phyloP scores from a whole-genome alignment of 92 coral and sea anemone species.

The Paramuricea clavata region DNA sequence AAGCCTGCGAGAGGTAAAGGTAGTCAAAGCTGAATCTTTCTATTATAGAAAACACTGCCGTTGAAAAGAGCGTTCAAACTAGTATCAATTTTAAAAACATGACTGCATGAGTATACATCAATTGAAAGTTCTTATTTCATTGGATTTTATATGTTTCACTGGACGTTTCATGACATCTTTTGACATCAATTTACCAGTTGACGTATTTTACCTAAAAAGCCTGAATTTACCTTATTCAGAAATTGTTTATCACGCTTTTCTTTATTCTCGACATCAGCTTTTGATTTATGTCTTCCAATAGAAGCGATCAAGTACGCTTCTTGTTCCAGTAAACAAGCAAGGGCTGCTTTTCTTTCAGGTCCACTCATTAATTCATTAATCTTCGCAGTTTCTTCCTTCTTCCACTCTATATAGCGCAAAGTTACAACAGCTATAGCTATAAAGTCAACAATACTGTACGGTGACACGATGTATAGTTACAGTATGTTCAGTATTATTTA shows the following conservation, averaged over 20 bases:
- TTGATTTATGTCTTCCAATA: constrained; percentile 89
- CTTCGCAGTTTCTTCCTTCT: constrained; percentile 89
- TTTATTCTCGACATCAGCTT: constrained; percentile 84
- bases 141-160: too few relatives aligned
- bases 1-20: too few relatives aligned
- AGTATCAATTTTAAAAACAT: too few relatives aligned
- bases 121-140: too few relatives aligned
- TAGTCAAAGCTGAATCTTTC: too few relatives aligned
- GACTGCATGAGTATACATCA: too few relatives aligned
- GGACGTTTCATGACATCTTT: too few relatives aligned
- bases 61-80: too few relatives aligned
- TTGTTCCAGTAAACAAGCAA: constrained; percentile 88
- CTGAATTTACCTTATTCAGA: constrained; percentile 83
- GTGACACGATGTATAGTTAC: too few relatives aligned
- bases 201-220: not conserved
- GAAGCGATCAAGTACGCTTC: constrained; percentile 95
- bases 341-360: constrained; percentile 96
- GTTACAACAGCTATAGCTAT: too few relatives aligned
- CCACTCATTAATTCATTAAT: constrained; percentile 91
- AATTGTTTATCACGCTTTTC: constrained; percentile 85
- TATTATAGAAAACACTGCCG: too few relatives aligned
- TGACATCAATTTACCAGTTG: not conserved
- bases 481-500: too few relatives aligned
- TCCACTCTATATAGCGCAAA: constrained; percentile 79
- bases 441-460: not conserved